Evolutionary conservation across 2,797 vertebrate species (phyloP).

Genomic region (Calcarius lapponicus): DNA sequence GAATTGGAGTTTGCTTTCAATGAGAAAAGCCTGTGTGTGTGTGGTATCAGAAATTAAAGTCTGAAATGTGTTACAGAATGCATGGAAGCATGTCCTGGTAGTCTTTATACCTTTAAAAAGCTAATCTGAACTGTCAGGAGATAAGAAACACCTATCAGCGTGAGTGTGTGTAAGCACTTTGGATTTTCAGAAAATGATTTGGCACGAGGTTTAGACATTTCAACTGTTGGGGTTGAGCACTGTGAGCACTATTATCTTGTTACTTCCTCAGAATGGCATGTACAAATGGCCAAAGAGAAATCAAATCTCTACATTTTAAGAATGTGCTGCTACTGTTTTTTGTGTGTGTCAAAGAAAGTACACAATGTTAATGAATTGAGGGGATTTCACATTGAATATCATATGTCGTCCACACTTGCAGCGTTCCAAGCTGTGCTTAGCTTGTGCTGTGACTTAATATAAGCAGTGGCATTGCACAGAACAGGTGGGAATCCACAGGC

Average conservation of each 20-base stretch:
- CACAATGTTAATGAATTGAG: background rate
- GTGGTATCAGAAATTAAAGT: background rate
- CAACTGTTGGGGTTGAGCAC: background rate
- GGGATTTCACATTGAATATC: constrained; percentile 7
- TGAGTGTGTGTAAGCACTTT: background rate
- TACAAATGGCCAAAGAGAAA: background rate
- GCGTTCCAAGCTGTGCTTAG: constrained; percentile 30
- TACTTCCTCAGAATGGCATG: background rate
- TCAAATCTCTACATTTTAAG: background rate
- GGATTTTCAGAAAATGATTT: constrained; percentile 24
- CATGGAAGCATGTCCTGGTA: background rate
- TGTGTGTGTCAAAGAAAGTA: background rate
- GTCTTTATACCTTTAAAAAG: constrained; percentile 2
- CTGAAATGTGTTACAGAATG: background rate
- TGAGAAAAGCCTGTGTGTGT: background rate
- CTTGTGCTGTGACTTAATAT: background rate
- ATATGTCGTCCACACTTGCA: background rate
- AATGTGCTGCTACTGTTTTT: background rate
- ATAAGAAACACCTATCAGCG: constrained; percentile 6
- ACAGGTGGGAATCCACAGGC: constrained; percentile 44
- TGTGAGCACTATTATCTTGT: background rate
- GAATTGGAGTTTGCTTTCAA: background rate
- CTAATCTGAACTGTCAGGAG: constrained; percentile 14
- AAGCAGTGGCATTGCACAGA: background rate
- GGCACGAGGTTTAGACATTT: background rate